Evolutionary conservation across 2,888 invertebrate species (phyloP).

Genomic region (Chironomus riparius): DNA sequence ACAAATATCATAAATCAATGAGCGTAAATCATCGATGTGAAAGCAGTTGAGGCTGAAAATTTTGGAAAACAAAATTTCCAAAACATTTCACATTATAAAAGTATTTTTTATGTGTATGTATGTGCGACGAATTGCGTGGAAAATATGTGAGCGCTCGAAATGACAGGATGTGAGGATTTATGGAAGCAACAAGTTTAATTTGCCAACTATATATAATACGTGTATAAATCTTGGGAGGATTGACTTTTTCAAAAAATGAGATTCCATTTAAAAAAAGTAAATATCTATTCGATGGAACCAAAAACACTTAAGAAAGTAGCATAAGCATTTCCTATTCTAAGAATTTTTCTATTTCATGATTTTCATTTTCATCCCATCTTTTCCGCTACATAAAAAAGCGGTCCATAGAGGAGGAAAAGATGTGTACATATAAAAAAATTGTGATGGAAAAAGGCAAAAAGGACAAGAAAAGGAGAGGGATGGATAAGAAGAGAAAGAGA

Average conservation of each 20-base stretch:
- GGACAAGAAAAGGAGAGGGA: not conserved
- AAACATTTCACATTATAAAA: slow-evolving; percentile 5
- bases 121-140: slow-evolving; percentile 1
- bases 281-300: too few species aligned
- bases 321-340: too few species aligned
- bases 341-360: not conserved
- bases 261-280: too few species aligned
- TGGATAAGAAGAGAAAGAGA: not conserved
- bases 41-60: not conserved
- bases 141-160: not conserved
- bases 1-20: not conserved
- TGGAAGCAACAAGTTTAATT: not conserved
- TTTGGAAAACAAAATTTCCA: slow-evolving; percentile 6
- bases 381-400: slow-evolving; percentile 8
- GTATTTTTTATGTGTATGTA: too few species aligned
- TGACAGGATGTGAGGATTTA: not conserved
- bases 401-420: not conserved
- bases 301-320: too few species aligned
- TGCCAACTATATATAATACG: too few species aligned
- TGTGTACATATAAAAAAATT: too few species aligned
- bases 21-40: not conserved
- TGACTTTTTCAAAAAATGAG: too few species aligned
- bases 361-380: not conserved
- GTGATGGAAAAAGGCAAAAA: not conserved
- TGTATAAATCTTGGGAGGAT: too few species aligned